Evolutionary conservation across 2,888 invertebrate species (phyloP).

Genomic region (Adela reaumurella): DNA sequence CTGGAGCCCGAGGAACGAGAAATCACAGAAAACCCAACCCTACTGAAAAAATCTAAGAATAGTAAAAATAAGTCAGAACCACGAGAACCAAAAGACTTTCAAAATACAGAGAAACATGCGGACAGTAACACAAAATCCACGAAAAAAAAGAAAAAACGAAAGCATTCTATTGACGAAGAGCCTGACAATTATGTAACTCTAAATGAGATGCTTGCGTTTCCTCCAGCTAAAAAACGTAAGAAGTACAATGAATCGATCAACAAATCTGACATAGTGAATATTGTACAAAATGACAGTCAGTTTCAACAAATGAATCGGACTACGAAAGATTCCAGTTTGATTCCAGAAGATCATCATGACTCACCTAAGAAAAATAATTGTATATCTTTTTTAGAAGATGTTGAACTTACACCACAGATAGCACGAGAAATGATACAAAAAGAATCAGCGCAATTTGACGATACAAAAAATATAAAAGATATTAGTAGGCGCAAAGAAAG

Average conservation of each 20-base stretch:
- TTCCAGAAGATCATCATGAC: too few species aligned
- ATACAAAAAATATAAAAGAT: conserved; percentile 4
- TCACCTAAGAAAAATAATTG: too few species aligned
- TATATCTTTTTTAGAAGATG: too few species aligned
- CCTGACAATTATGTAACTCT: not conserved
- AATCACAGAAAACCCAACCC: too few species aligned
- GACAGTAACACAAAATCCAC: conserved; percentile 1
- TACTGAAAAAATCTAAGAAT: conserved; percentile 3
- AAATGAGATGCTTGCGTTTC: not conserved
- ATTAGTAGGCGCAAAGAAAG: not conserved
- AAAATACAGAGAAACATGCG: conserved; percentile 13
- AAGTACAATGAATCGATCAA: not conserved
- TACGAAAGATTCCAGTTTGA: too few species aligned
- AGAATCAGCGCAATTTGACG: not conserved
- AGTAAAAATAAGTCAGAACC: conserved; percentile 1
- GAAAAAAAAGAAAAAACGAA: conserved; percentile 1
- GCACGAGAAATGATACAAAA: not conserved
- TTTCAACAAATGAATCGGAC: too few species aligned
- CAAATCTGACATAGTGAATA: too few species aligned
- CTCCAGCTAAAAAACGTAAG: not conserved
- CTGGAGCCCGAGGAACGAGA: too few species aligned
- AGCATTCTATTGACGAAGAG: not conserved
- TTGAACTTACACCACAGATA: not conserved
- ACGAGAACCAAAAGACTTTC: conserved; percentile 13
- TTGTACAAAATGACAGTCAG: too few species aligned